These are phyloP conservation scores for Ladona fulva DNA, from an alignment of 1,140 invertebrate species.

Conservation along the genomic window DNA sequence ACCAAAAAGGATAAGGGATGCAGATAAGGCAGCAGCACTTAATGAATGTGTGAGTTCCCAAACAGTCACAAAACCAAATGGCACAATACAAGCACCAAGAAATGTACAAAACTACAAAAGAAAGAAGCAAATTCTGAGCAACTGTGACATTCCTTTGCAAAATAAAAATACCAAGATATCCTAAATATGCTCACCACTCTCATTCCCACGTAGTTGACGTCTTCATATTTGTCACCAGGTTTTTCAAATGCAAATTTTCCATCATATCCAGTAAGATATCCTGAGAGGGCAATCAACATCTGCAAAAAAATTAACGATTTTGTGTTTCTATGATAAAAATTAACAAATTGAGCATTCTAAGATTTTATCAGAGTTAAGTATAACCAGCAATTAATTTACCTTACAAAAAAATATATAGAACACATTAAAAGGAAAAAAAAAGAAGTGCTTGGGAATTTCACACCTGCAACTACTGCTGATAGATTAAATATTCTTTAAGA, in stretches of 20 bases:
- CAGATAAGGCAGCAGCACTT: constrained; percentile 63
- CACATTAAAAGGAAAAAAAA: too few species aligned
- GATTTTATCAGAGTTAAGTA: too few species aligned
- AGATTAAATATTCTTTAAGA: too few species aligned
- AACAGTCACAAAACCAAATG: constrained; percentile 75
- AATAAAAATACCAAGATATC: not conserved
- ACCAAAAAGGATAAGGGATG: constrained; percentile 81
- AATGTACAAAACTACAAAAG: constrained; percentile 79
- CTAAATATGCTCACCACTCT: constrained; percentile 62
- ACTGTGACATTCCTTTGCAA: constrained; percentile 21
- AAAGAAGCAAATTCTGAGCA: constrained; percentile 20
- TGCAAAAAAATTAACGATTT: constrained; percentile 36
- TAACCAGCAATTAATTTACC: too few species aligned
- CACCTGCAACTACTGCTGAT: too few species aligned
- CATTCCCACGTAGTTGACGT: constrained; percentile 87
- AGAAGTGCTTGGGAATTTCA: too few species aligned
- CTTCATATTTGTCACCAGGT: constrained; percentile 88
- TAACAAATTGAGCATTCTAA: too few species aligned
- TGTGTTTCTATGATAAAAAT: not conserved
- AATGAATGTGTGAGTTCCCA: constrained; percentile 83
- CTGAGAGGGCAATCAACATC: constrained; percentile 92
- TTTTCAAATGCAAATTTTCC: constrained; percentile 94
- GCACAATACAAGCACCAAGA: constrained; percentile 78
- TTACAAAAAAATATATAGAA: too few species aligned
- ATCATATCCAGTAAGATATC: constrained; percentile 89